phyloP scores from a whole-genome alignment of 2,888 invertebrate species.

The Erynnis tages region DNA sequence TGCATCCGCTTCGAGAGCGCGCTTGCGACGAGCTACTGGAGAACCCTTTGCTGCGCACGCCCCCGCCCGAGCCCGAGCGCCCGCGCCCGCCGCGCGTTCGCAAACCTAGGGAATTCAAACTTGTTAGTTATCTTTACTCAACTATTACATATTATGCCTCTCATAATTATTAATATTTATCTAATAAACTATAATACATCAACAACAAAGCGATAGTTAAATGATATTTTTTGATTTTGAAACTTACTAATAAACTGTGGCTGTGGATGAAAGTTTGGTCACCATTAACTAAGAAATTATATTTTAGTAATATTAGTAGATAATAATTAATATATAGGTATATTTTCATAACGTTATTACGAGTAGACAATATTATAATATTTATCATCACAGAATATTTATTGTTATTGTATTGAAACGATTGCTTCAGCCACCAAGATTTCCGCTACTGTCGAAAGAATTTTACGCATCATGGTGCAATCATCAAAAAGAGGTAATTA shows the following conservation, averaged over 20 bases:
- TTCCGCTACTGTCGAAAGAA: constrained; percentile 54
- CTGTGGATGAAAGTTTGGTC: too few relatives aligned
- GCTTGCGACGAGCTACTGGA: constrained; percentile 58
- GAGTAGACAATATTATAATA: not conserved
- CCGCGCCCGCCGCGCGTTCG: constrained; percentile 61
- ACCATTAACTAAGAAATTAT: too few relatives aligned
- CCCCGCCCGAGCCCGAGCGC: constrained; percentile 63
- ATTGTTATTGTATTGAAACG: constrained; percentile 8
- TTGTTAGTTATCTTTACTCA: constrained; percentile 52
- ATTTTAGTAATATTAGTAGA: too few relatives aligned
- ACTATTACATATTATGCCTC: not conserved
- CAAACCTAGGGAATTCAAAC: constrained; percentile 58
- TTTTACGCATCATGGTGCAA: constrained; percentile 68
- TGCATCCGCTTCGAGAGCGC: constrained; percentile 62
- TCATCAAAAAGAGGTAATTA: constrained; percentile 65
- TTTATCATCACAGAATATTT: not conserved
- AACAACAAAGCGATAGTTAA: too few relatives aligned
- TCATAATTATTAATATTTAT: too few relatives aligned
- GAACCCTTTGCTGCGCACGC: constrained; percentile 55
- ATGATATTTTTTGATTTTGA: too few relatives aligned
- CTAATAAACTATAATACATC: too few relatives aligned
- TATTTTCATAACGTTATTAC: too few relatives aligned
- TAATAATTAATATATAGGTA: too few relatives aligned
- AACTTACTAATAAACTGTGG: too few relatives aligned
- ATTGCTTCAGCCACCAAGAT: constrained; percentile 61